Base-by-base conservation (phyloP, 2,888 invertebrate genomes). In the Synanthedon myopaeformis region DNA sequence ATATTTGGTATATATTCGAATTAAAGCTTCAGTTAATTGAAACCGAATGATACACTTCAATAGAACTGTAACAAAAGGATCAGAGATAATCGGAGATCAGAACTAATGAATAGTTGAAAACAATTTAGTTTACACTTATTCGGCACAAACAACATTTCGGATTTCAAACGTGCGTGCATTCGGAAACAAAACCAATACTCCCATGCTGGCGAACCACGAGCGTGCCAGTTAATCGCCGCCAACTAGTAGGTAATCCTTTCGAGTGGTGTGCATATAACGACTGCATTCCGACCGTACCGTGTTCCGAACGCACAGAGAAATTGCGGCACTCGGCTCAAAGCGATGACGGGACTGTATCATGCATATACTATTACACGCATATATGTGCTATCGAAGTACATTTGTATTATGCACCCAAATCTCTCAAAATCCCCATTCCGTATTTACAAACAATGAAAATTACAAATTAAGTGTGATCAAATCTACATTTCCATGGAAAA, bases 161-260 rank as follows among this genome's bases (percentile, higher is more conserved):
- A 74, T 74, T 74, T 71, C 69, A 70, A 72, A 72, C 65, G 65
- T 67, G 70, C 65, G 65, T 67, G 65, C 66, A 69, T 76, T 77
- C 63, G 72, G 69, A 66, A 77, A 75, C 74, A 75, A 77, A 19
- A 74, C 76, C 79, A 69, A 79, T 72, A 74, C 19, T 17, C 70
- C 66, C 57, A 62, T 63, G 61, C 67, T 67, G 73, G 74, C 66
- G 72, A 76, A 75, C 82, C 80, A 71, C 79, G 75, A 69, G 70
- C 70, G 69, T 71, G 70, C 67, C 71, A 70, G 81, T 79, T 82
- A 82, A 82, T 82, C 82, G 82, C 76, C 58, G 56, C 64, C 60
- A 79, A 81, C 80, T 76, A 79, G 76, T 72, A 74, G 76, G 81
- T 83, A 83, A 84, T 83, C 84, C 83, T 78, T 76, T 79, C 76